Evolutionary conservation across 1,140 invertebrate species (phyloP).

Genomic region (Octopus sinensis): DNA sequence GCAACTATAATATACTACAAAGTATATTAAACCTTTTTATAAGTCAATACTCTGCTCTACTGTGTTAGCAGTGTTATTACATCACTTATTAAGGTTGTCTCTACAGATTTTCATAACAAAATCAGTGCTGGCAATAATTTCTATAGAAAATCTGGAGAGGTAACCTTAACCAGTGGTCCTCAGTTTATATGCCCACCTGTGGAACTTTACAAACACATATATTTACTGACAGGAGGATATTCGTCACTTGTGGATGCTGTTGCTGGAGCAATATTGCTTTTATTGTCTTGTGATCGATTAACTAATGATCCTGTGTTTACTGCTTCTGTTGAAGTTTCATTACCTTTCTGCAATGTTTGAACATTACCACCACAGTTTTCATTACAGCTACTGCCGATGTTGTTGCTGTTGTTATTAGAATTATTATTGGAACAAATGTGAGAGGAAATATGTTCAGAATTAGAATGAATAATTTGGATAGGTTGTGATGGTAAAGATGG

Average conservation of each 20-base stretch:
- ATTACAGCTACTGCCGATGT: neutral
- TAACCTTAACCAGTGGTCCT: too few relatives aligned
- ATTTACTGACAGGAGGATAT: neutral
- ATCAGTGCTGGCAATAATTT: too few relatives aligned
- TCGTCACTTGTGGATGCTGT: neutral
- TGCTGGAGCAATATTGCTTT: too few relatives aligned
- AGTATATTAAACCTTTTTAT: too few relatives aligned
- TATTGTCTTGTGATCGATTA: too few relatives aligned
- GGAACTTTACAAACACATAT: neutral
- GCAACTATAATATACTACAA: too few relatives aligned
- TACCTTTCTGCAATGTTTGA: neutral
- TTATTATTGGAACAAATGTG: neutral
- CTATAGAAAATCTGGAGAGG: too few relatives aligned
- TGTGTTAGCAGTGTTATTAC: too few relatives aligned
- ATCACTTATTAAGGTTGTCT: too few relatives aligned
- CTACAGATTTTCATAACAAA: too few relatives aligned
- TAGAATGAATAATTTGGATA: neutral
- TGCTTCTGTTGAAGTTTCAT: neutral
- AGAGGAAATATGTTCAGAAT: neutral
- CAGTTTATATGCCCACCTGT: too few relatives aligned
- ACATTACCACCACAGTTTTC: neutral
- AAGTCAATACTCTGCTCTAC: too few relatives aligned
- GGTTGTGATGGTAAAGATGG: neutral
- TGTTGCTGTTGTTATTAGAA: neutral
- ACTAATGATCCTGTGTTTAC: neutral